phyloP scores from a whole-genome alignment of 2,888 invertebrate genomes.

The Ormia ochracea region DNA sequence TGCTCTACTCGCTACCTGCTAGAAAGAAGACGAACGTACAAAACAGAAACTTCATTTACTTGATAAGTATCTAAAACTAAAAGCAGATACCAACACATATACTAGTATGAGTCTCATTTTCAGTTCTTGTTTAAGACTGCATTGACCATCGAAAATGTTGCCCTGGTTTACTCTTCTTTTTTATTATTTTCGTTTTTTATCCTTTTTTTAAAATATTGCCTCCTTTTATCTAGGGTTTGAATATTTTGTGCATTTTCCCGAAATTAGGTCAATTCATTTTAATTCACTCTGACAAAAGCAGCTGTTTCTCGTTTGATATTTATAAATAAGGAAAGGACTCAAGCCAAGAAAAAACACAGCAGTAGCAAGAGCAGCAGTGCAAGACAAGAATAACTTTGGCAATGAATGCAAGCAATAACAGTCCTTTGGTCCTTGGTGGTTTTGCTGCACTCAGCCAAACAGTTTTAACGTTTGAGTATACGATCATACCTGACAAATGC shows the following conservation, averaged over 20 bases:
- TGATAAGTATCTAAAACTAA: constrained; percentile 51
- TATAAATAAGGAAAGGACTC: constrained; percentile 53
- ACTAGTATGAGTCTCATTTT: not conserved
- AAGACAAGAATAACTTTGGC: not conserved
- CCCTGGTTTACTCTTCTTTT: constrained; percentile 7
- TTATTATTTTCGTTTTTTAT: no score
- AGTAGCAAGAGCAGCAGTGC: not conserved
- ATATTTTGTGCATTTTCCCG: constrained; percentile 11
- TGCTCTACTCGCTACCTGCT: not conserved
- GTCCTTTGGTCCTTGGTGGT: not conserved
- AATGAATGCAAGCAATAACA: not conserved
- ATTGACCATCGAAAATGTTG: constrained; percentile 22
- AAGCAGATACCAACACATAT: not conserved
- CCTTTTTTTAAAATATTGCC: not conserved
- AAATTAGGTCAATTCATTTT: constrained; percentile 56
- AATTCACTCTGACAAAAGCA: constrained; percentile 31
- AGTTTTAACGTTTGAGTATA: not conserved
- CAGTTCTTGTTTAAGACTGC: not conserved
- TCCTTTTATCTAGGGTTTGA: not conserved
- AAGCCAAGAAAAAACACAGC: constrained; percentile 45
- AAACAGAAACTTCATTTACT: constrained; percentile 46
- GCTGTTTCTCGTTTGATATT: constrained; percentile 47
- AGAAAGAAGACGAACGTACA: no score
- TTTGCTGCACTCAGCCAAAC: not conserved
- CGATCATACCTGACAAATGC: no score